Conservation (phyloP, 2,113 vertebrate species). For the Dendrocopos noguchii region DNA sequence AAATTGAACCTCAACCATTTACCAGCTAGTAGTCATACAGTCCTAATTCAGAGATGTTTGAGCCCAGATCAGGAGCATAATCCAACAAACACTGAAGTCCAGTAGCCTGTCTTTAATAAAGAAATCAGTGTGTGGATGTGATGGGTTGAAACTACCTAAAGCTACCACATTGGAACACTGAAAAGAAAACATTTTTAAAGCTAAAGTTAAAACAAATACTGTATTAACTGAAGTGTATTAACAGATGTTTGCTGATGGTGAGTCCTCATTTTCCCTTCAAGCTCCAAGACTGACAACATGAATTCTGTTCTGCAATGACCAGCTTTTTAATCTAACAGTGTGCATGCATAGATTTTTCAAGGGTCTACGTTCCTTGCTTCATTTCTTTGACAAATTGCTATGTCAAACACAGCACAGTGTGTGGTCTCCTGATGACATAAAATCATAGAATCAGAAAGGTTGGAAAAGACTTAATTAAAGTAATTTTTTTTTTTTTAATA, state of each 20-base stretch:
- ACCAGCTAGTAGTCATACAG: not conserved
- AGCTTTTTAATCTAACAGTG: not conserved
- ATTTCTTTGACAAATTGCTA: not conserved
- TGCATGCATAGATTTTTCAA: not conserved
- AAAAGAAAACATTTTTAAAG: conserved; percentile 17
- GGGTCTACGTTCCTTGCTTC: not conserved
- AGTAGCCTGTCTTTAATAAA: conserved; percentile 29
- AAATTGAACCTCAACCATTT: not conserved
- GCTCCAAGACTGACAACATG: not conserved
- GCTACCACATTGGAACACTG: not conserved
- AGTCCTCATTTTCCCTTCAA: not conserved
- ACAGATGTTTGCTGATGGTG: not conserved
- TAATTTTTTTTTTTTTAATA: not conserved
- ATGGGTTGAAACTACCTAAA: too few species aligned
- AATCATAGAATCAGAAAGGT: too few species aligned
- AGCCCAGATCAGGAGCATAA: not conserved
- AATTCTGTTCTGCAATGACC: not conserved
- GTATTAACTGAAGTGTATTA: not conserved
- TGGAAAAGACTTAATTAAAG: not conserved
- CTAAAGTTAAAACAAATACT: not conserved
- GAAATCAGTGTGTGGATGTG: not conserved
- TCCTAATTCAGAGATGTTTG: not conserved
- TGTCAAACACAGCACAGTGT: not conserved
- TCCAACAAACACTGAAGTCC: not conserved
- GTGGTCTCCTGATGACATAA: not conserved